Evolutionary conservation across 2,113 vertebrate species (phyloP).

Genomic region (Ophiodon elongatus): DNA sequence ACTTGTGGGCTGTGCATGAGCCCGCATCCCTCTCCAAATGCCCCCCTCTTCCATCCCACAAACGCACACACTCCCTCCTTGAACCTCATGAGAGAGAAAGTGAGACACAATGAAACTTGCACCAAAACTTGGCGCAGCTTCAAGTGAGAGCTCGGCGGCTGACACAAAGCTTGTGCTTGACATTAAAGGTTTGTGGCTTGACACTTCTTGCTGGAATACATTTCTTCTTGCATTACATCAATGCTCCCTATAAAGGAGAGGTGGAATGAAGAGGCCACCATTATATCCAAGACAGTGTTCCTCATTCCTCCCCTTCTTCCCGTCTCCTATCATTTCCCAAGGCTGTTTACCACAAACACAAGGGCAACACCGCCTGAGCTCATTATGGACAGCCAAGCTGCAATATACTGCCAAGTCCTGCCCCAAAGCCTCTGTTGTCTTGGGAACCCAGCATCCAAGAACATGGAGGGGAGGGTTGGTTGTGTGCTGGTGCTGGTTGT

Average conservation of each 20-base stretch:
- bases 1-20: conserved; percentile 6
- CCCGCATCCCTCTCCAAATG: not conserved
- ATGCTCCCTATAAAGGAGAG: conserved; percentile 3
- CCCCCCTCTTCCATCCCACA: not conserved
- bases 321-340: conserved; percentile 76
- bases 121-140: conserved; percentile 47
- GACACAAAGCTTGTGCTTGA: conserved; percentile 35
- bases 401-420: conserved; percentile 81
- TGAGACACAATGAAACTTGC: conserved; percentile 48
- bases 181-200: conserved; percentile 51
- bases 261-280: conserved; percentile 16
- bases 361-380: conserved; percentile 71
- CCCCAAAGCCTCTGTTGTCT: conserved; percentile 82
- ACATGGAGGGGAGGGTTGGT: conserved; percentile 55
- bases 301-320: conserved; percentile 36
- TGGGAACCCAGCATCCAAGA: conserved; percentile 88
- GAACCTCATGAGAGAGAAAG: conserved; percentile 38
- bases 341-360: conserved; percentile 82
- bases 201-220: conserved; percentile 42
- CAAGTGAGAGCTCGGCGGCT: conserved; percentile 24
- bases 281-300: conserved; percentile 33
- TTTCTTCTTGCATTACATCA: conserved; percentile 26
- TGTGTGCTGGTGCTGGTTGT: conserved; percentile 48
- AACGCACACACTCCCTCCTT: conserved; percentile 22
- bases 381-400: conserved; percentile 80